Base-by-base conservation (phyloP, 2,888 invertebrate species). In the Melikaiella ostensackeni region DNA sequence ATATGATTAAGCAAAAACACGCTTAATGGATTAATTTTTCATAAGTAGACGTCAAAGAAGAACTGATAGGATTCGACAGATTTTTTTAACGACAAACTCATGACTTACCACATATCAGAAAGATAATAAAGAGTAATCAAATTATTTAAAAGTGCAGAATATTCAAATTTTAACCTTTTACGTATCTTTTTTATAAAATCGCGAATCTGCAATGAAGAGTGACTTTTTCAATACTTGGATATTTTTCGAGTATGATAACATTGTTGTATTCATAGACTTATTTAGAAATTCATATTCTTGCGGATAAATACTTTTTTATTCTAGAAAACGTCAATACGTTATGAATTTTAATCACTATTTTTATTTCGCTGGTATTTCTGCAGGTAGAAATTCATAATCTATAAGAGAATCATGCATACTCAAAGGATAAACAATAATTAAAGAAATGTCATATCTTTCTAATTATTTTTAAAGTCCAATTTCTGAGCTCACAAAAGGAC, bases 361-460 rank as follows among this genome's bases (percentile, higher is more conserved):
- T 66, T 66, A 66, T 66, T 66, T 42, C 27, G 42, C 24, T 46
- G 21, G 38, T 66, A 66, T 38, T 21, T 64, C 66, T 42, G 27
- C 19, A 27, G 16, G 42, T 27, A 42, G 16, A 16, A 27, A 46
- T 66, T 66, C 46, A 66, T 66, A 27, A 42, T 46, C 64, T 57
- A 11, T n/a, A 55, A 13, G 57, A 21, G 13, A 24, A 42, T 24
- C 24, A 33, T n/a, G 21, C n/a, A n/a, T 63, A 62, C 33, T 62
- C 9, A 33, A 4, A 24, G 64, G 33, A 38, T 24, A 24, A 21
- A 66, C 27, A 38, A 9, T 64, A 38, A 64, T 64, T 21, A n/a
- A 63, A n/a, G 42, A 21, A 16, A 50, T 50, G 50, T 50, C 50
- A 50, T n/a, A 50, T 50, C n/a, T 50, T 50, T 55, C 55, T 55